Evolutionary conservation across 37 sponge, comb jelly and placozoan species (phyloP).

Genomic region (Aphrocallistes beatrix): DNA sequence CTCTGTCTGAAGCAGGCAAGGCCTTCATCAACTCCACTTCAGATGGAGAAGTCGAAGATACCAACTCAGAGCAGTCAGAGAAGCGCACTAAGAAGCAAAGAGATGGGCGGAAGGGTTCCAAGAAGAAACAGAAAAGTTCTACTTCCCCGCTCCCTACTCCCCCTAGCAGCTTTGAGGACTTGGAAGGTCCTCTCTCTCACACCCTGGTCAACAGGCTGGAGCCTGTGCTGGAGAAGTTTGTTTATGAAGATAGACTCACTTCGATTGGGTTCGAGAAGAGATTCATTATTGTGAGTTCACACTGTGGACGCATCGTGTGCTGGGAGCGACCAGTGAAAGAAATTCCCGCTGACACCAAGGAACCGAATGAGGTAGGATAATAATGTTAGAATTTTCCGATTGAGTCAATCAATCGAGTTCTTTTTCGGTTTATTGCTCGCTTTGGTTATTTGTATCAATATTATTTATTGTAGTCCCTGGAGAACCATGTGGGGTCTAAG

Average conservation of each 20-base stretch:
- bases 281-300: slow-evolving; percentile 44
- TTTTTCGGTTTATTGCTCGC: too few relatives aligned
- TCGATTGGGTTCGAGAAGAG: slow-evolving; percentile 55
- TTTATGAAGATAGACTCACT: slow-evolving; percentile 68
- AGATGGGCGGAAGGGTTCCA: background rate
- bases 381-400: too few relatives aligned
- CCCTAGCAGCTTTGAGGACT: slow-evolving; percentile 27
- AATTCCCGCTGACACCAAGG: background rate
- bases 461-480: background rate
- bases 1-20: background rate
- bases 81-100: background rate
- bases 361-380: background rate
- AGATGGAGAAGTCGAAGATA: background rate
- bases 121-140: background rate
- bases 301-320: slow-evolving; percentile 42
- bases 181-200: slow-evolving; percentile 52
- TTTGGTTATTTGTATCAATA: too few relatives aligned
- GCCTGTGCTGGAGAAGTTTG: slow-evolving; percentile 55
- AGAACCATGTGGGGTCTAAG: background rate
- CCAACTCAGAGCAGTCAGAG: background rate
- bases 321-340: slow-evolving; percentile 31
- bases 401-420: too few relatives aligned
- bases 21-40: background rate
- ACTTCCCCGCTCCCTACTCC: background rate
- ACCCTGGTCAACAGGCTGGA: slow-evolving; percentile 62